Base-by-base conservation (phyloP, 1,140 invertebrate genomes). In the Brachionus koreanus region DNA sequence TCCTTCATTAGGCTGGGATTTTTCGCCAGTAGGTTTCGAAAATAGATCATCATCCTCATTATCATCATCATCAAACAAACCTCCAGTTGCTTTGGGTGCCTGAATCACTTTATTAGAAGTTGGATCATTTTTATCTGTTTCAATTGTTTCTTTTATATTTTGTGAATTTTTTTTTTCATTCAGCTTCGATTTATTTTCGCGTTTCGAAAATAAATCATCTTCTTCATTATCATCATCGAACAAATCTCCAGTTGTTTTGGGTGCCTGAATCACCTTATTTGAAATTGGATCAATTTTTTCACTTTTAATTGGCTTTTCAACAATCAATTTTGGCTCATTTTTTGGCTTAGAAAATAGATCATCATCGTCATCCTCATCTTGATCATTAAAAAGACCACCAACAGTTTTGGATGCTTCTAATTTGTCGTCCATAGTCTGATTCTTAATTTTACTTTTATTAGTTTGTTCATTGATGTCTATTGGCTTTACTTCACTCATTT, bases 181-280 rank as follows among this genome's bases (percentile, higher is more conserved):
- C 69, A 75, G 3, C 10, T 43, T 43, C 5, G n/a, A 19, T 4
- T 72, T 35, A 16, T 23, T 75, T 76, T 46, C 43, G 0, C 9
- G 5, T 12, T 35, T 29, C 42, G 16, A 39, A 19, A 76, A 52
- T 4, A 57, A 35, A 29, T 76, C 43, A 6, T 74, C 33, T 19
- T 74, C 12, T 5, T 76, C 74, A 29, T 75, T n/a, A 7, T 49
- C 74, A 49, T 76, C 74, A 76, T 76, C 74, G 13, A 76, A 76
- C 12, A 76, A 23, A 46, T 12, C 43, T 63, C 6, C 52, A 6
- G n/a, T 57, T 6, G 52, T 57, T 25, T 57, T 25, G 6, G 39
- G 39, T 57, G 23, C 16, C 2, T 19, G 6, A 10, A 19, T 19
- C 23, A 57, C 3, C 3, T 7, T 19, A 16, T 57, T 57, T 57